Evolutionary conservation across 2,888 invertebrate species (phyloP).

Genomic region (Nesidiocoris tenuis): DNA sequence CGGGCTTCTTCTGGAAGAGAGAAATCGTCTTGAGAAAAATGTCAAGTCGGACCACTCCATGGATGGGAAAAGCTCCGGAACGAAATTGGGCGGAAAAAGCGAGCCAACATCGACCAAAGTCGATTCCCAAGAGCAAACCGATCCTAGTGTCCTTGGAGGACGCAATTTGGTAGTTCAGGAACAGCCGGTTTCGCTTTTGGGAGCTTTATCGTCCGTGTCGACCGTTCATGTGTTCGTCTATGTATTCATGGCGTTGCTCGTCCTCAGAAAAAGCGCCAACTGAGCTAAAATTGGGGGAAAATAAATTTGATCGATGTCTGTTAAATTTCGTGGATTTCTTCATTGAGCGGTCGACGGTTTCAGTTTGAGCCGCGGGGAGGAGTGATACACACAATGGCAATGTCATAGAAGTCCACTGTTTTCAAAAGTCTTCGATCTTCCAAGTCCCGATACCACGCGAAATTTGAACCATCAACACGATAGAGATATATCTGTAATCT

Average conservation of each 20-base stretch:
- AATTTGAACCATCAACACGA: no score
- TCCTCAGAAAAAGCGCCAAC: constrained; percentile 1
- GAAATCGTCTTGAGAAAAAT: background rate
- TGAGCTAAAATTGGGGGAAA: no score
- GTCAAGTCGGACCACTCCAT: background rate
- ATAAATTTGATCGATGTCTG: no score
- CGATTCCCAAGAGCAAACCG: background rate
- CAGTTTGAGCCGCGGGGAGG: no score
- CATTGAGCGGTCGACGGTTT: no score
- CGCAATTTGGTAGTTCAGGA: constrained; percentile 19
- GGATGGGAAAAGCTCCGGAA: background rate
- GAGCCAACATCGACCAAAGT: background rate
- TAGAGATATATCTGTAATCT: no score
- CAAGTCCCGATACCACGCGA: no score
- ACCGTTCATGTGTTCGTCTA: constrained; percentile 46
- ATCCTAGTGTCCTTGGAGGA: background rate
- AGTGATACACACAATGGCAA: no score
- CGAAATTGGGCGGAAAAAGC: background rate
- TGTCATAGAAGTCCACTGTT: no score
- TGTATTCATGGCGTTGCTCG: constrained; percentile 48
- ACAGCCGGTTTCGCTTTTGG: constrained; percentile 21
- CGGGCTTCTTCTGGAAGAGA: background rate
- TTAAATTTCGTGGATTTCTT: no score
- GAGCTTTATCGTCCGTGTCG: constrained; percentile 25
- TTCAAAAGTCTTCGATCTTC: no score